Percentiles rank a stretch among this genome's conserved stretches.
phyloP scores from a whole-genome alignment of 2,113 vertebrate species.

The Suncus etruscus region DNA sequence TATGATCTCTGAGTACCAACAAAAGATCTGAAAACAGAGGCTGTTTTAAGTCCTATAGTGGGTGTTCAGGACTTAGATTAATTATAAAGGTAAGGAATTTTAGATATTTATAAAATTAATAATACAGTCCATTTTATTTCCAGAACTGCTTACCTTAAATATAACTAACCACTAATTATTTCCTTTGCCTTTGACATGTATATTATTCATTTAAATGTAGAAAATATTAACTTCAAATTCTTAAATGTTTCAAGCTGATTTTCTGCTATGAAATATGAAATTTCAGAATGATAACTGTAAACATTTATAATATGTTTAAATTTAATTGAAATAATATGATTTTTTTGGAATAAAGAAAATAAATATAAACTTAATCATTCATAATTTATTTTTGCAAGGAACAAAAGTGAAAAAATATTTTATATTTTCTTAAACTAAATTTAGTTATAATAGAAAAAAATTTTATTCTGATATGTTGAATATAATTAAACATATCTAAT shows the following conservation, averaged over 20 bases:
- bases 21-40: too few species aligned
- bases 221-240: background rate
- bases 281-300: background rate
- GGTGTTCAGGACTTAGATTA: background rate
- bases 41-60: too few species aligned
- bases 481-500: background rate
- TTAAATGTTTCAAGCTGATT: constrained; percentile 18
- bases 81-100: background rate
- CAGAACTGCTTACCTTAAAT: background rate
- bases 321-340: background rate
- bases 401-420: background rate
- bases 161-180: background rate
- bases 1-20: too few species aligned
- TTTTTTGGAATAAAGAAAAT: background rate
- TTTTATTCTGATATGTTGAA: background rate
- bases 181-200: background rate
- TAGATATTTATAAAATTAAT: background rate
- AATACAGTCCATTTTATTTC: background rate
- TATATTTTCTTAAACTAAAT: constrained; percentile 25
- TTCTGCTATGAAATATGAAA: constrained; percentile 16
- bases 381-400: background rate
- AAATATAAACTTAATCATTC: background rate
- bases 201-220: background rate
- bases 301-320: background rate
- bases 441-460: background rate